These are phyloP conservation scores for Nymphalis polychloros DNA, from an alignment of 2,888 invertebrate genomes.

Conservation along the genomic window DNA sequence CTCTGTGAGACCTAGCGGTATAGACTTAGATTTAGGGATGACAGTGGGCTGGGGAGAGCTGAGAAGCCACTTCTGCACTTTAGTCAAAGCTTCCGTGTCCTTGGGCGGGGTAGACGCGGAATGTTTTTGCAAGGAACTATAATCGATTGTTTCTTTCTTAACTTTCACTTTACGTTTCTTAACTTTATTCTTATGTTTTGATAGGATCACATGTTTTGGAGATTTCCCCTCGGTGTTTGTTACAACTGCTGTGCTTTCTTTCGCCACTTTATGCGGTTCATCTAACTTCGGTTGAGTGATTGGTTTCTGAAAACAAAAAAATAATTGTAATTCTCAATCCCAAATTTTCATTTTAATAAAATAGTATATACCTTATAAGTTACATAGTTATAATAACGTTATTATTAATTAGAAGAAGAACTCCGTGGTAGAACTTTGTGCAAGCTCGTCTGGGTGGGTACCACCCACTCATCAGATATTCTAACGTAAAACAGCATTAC, in stretches of 20 bases:
- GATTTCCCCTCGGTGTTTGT: conserved; percentile 81
- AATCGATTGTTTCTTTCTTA: conserved; percentile 90
- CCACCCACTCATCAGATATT: too few species aligned
- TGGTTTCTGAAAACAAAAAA: conserved; percentile 58
- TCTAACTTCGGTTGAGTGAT: conserved; percentile 62
- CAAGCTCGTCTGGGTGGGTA: too few species aligned
- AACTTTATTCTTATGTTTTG: conserved; percentile 76
- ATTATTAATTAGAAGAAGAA: too few species aligned
- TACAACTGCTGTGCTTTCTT: conserved; percentile 68
- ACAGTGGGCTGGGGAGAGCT: conserved; percentile 85
- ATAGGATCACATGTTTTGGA: conserved; percentile 77
- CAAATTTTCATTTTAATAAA: background rate
- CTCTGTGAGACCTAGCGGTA: conserved; percentile 87
- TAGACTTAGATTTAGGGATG: conserved; percentile 92
- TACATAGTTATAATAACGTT: too few species aligned
- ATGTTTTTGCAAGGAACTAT: conserved; percentile 85
- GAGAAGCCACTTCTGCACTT: conserved; percentile 92
- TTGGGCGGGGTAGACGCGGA: conserved; percentile 76
- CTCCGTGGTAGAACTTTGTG: too few species aligned
- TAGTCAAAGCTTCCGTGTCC: conserved; percentile 83
- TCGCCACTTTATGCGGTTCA: conserved; percentile 64
- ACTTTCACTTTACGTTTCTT: conserved; percentile 80
- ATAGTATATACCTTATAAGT: too few species aligned
- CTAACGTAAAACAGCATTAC: too few species aligned
- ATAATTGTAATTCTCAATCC: background rate